phyloP scores from a whole-genome alignment of 2,888 invertebrate species.

The Dasysyrphus tricinctus region DNA sequence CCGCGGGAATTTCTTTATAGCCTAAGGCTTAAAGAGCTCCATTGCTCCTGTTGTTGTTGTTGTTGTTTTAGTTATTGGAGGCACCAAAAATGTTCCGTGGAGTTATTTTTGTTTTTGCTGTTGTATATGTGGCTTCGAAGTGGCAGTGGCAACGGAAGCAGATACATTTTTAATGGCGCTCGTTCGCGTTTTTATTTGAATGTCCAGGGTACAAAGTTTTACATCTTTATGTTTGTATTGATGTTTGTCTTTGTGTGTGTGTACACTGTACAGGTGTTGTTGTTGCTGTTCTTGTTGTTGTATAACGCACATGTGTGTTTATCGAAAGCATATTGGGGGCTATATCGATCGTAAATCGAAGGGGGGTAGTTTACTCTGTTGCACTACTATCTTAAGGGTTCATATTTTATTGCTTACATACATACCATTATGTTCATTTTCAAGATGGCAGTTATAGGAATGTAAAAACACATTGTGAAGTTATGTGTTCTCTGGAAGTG shows the following conservation, averaged over 20 bases:
- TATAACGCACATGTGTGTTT: slow-evolving; percentile 33
- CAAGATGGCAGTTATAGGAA: slow-evolving; percentile 9
- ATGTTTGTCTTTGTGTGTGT: not conserved
- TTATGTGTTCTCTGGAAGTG: slow-evolving; percentile 27
- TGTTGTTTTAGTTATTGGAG: slow-evolving; percentile 26
- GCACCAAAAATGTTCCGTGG: slow-evolving; percentile 5
- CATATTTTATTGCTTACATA: slow-evolving; percentile 31
- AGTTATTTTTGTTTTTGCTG: slow-evolving; percentile 11
- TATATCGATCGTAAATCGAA: slow-evolving; percentile 50
- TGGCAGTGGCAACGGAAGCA: slow-evolving; percentile 53
- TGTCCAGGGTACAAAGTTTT: slow-evolving; percentile 46
- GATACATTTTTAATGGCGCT: slow-evolving; percentile 68
- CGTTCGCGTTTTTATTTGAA: slow-evolving; percentile 48
- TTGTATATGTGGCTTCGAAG: slow-evolving; percentile 46
- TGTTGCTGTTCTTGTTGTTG: not conserved
- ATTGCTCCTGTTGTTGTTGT: slow-evolving; percentile 22
- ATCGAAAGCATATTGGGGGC: slow-evolving; percentile 25
- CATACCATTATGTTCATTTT: slow-evolving; percentile 45
- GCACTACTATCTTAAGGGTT: slow-evolving; percentile 17
- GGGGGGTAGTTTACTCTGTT: slow-evolving; percentile 13
- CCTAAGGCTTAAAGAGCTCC: slow-evolving; percentile 51
- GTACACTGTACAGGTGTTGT: slow-evolving; percentile 16
- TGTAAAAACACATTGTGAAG: slow-evolving; percentile 27
- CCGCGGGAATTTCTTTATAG: slow-evolving; percentile 69
- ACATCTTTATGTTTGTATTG: slow-evolving; percentile 12